Evolutionary conservation across 2,888 invertebrate genomes (phyloP).

Genomic region (Polydrusus cervinus): DNA sequence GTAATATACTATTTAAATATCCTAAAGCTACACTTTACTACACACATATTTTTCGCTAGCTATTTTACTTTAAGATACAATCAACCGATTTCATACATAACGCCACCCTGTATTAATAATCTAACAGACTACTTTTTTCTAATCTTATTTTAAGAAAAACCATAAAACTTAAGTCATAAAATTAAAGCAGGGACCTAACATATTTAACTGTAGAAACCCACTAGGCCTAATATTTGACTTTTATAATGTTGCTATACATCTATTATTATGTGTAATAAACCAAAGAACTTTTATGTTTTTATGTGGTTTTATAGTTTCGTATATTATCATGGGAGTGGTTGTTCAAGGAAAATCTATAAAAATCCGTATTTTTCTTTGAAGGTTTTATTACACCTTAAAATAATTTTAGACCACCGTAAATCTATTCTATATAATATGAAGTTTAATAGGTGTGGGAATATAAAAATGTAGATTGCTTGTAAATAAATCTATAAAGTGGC

Average conservation of each 20-base stretch:
- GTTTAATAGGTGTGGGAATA: slow-evolving; percentile 1
- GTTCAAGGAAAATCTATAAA: slow-evolving; percentile 21
- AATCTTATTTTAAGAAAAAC: background rate
- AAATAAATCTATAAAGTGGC: background rate
- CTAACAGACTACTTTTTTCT: background rate
- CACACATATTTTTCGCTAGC: too few relatives aligned
- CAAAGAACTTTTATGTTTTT: slow-evolving; percentile 13
- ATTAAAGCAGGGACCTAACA: background rate
- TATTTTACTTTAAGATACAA: too few relatives aligned
- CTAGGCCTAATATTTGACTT: background rate
- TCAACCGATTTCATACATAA: too few relatives aligned
- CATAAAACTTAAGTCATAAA: background rate
- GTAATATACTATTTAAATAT: too few relatives aligned
- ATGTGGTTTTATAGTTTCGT: background rate
- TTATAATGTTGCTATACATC: background rate
- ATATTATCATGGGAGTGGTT: slow-evolving; percentile 6
- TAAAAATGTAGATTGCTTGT: slow-evolving; percentile 3
- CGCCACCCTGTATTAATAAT: too few relatives aligned
- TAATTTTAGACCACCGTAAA: background rate
- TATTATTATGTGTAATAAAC: slow-evolving; percentile 17
- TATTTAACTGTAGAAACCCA: background rate
- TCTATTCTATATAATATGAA: background rate
- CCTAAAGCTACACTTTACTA: too few relatives aligned
- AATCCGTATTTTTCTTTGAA: slow-evolving; percentile 6
- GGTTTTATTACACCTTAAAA: slow-evolving; percentile 18